phyloP scores from a whole-genome alignment of 2,888 invertebrate genomes.

The Mythimna vitellina region DNA sequence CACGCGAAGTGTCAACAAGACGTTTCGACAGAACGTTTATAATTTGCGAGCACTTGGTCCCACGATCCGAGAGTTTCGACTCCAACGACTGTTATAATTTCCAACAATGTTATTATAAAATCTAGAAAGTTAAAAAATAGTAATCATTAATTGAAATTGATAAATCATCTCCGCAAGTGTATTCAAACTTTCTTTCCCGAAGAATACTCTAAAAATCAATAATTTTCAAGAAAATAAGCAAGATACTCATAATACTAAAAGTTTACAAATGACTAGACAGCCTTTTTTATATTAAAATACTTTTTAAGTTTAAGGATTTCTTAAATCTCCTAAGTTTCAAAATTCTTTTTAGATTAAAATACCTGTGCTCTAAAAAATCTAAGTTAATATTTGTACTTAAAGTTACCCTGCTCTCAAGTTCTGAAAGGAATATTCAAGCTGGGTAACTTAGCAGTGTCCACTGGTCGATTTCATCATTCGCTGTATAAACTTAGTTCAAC shows the following conservation, averaged over 20 bases:
- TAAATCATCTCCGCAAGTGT: neutral
- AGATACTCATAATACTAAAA: neutral
- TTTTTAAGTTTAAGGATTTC: constrained; percentile 28
- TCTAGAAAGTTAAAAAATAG: no score
- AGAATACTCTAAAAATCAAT: neutral
- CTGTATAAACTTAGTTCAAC: neutral
- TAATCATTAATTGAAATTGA: no score
- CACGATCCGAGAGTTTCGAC: no score
- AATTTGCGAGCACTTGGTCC: no score
- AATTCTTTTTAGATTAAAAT: constrained; percentile 10
- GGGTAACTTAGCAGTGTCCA: constrained; percentile 8
- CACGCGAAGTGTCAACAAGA: no score
- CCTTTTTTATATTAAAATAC: constrained; percentile 28
- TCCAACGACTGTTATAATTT: no score
- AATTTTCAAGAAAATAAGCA: neutral
- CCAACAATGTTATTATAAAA: no score
- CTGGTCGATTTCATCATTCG: neutral
- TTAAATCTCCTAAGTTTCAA: constrained; percentile 12
- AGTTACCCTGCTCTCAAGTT: constrained; percentile 2
- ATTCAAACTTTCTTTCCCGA: neutral
- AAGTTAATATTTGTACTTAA: constrained; percentile 19
- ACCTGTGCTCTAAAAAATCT: neutral
- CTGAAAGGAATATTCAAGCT: constrained; percentile 10
- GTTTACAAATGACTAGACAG: no score
- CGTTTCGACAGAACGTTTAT: no score